Evolutionary conservation across 2,888 invertebrate species (phyloP).

Genomic region (Metellina segmentata): DNA sequence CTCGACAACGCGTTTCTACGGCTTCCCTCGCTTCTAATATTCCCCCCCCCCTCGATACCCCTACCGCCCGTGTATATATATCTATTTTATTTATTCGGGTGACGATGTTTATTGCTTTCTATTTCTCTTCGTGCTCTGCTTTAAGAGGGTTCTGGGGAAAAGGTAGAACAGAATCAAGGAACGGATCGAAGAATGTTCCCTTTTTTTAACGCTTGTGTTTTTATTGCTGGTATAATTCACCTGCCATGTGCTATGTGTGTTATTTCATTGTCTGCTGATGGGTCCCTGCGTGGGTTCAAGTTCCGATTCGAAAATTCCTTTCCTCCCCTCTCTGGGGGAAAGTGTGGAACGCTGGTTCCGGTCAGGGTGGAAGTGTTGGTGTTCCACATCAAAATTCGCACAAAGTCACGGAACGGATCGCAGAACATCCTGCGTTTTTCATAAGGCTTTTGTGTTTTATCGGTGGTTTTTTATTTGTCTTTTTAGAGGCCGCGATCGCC

Average conservation of each 20-base stretch:
- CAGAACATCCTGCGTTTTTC: too few relatives aligned
- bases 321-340: too few relatives aligned
- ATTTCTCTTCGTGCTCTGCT: neutral
- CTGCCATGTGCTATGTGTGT: neutral
- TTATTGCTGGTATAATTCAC: neutral
- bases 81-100: slow-evolving; percentile 63
- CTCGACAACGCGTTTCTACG: slow-evolving; percentile 35
- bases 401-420: too few relatives aligned
- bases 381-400: too few relatives aligned
- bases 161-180: neutral
- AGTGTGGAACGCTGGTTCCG: too few relatives aligned
- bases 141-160: neutral
- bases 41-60: slow-evolving; percentile 26
- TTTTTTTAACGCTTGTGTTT: neutral
- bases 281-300: too few relatives aligned
- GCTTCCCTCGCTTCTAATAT: slow-evolving; percentile 60
- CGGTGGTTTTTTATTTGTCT: too few relatives aligned
- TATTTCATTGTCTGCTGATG: neutral
- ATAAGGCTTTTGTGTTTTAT: too few relatives aligned
- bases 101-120: slow-evolving; percentile 59
- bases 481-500: too few relatives aligned
- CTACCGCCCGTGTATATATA: neutral
- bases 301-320: too few relatives aligned
- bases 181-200: neutral
- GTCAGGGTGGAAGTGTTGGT: too few relatives aligned